A percentile compares a stretch with the other conserved stretches of the same genome.
phyloP scores from a whole-genome alignment of 2,888 invertebrate genomes.

The Phragmatobia fuliginosa region DNA sequence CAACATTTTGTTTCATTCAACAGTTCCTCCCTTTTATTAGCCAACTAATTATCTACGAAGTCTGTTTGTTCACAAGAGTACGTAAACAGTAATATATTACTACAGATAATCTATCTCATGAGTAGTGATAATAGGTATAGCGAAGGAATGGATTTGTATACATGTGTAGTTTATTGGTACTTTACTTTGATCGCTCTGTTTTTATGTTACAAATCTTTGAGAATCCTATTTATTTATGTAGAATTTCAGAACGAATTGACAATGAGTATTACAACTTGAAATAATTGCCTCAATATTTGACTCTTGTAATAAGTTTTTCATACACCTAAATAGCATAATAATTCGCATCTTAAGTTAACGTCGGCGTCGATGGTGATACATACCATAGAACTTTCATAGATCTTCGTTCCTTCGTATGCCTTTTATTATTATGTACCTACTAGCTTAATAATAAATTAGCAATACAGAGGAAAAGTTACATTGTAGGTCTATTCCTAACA shows the following conservation, averaged over 20 bases:
- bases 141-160: not conserved
- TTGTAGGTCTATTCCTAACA: not conserved
- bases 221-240: not conserved
- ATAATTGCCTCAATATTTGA: not conserved
- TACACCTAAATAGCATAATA: not conserved
- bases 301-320: no score
- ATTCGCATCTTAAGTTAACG: not conserved
- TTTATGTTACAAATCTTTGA: not conserved
- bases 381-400: not conserved
- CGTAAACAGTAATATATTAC: not conserved
- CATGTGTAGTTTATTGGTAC: not conserved
- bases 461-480: not conserved
- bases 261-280: not conserved
- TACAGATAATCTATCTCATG: not conserved
- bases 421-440: not conserved
- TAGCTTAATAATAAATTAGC: not conserved
- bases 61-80: not conserved
- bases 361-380: not conserved
- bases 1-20: slow-evolving; percentile 5
- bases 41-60: slow-evolving; percentile 7
- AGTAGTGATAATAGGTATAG: not conserved
- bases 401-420: not conserved
- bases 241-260: not conserved
- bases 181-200: not conserved
- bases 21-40: slow-evolving; percentile 11